Base-by-base conservation (phyloP, 1,140 invertebrate species). In the Anoplophora glabripennis region DNA sequence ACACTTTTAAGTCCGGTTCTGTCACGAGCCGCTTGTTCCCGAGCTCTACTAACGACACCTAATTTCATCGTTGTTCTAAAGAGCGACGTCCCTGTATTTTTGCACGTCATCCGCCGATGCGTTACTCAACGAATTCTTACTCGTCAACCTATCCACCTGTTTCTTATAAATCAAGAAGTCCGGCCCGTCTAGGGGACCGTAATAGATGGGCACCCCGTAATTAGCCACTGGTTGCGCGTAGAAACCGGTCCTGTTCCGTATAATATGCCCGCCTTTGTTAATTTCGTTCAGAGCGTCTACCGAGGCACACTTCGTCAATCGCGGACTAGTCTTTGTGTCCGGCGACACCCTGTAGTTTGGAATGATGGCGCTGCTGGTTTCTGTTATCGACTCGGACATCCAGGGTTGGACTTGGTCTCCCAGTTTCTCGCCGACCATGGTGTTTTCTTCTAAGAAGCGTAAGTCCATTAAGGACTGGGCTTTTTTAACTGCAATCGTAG, bases 401-500 rank as follows among this genome's bases (percentile, higher is more conserved):
- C 64, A 70, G 7, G 68, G 65, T 34, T 67, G 58, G 12, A 55
- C 54, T 45, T 71, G 61, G 8, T 65, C 52, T 18, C 46, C 15
- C 28, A 53, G 10, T n/a, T 52, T 36, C 21, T 65, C 53, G 37
- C 60, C 38, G 12, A 61, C 41, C 14, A 57, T 17, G n/a, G 53
- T 53, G 1, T 64, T 41, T 4, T 74, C 68, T 36, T 70, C 78
- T 80, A 57, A n/a, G 8, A 59, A 57, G 15, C 80, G 73, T 1
- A 83, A 72, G 58, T 83, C 82, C 54, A 81, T 79, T 76, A 83
- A 78, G 4, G 81, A 83, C 44, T 81, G 80, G 1, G 80, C 61
- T 62, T 75, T 78, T 72, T 83, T 82, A 18, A 55, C 61, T 64
- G 57, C 28, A 63, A 49, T 15, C 1, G n/a, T 41, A 21, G 28